A percentile compares a stretch with the other conserved stretches of the same genome.
phyloP scores from a whole-genome alignment of 2,113 vertebrate genomes.

The Pteropus alecto region DNA sequence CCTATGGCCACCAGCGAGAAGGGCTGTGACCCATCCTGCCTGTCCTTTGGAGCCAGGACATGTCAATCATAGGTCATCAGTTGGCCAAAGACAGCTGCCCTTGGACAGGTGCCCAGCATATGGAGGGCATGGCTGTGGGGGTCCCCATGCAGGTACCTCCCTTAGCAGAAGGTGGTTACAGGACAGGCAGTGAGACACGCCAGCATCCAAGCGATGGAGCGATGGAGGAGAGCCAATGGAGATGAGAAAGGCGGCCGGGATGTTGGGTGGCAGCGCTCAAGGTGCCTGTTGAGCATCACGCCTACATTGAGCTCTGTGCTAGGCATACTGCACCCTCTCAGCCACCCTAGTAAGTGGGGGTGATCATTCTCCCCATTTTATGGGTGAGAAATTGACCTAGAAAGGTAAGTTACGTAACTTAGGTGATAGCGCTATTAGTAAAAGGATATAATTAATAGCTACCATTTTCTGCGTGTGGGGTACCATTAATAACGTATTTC shows the following conservation, averaged over 20 bases:
- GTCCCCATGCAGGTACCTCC: not conserved
- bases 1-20: not conserved
- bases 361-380: not conserved
- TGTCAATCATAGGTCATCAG: not conserved
- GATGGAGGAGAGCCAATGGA: not conserved
- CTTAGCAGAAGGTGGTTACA: not conserved
- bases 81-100: not conserved
- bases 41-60: not conserved
- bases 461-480: not conserved
- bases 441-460: not conserved
- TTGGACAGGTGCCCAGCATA: fast-evolving
- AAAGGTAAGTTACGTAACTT: not conserved
- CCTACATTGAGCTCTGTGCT: fast-evolving
- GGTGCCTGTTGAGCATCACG: fast-evolving
- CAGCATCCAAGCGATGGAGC: fast-evolving
- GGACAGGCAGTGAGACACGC: fast-evolving
- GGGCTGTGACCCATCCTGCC: not conserved
- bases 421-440: not conserved
- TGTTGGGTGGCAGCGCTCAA: fast-evolving
- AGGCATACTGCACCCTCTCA: not conserved
- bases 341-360: not conserved
- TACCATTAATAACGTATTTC: not conserved
- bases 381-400: not conserved
- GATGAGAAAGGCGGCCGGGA: not conserved
- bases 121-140: not conserved